Base-by-base conservation (phyloP, 2,888 invertebrate genomes). In the Caenorhabditis sinica region DNA sequence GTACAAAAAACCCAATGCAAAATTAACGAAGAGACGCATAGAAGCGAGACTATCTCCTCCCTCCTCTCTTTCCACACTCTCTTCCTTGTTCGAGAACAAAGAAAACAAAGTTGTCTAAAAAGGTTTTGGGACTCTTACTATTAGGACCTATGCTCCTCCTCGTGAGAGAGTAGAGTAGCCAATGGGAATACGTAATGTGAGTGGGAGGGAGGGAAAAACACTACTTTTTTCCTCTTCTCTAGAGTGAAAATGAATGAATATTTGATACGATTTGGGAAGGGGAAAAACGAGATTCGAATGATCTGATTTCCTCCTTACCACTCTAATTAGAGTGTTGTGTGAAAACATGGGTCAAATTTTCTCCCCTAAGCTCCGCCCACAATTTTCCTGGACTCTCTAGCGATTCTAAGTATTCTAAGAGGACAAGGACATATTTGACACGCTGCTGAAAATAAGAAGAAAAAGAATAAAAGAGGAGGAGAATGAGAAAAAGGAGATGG, bases 121-220 rank as follows among this genome's bases (percentile, higher is more conserved):
- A 23, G 33, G 36, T 8, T n/a, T 28, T 28, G 45, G 5, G 49
- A 5, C 45, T 45, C 45, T 45, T 45, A 1, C n/a, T 15, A n/a
- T 45, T n/a, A n/a, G n/a, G n/a, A n/a, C n/a, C n/a, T n/a, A n/a
- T n/a, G n/a, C n/a, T n/a, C n/a, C n/a, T 45, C 15, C 61, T 61
- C 61, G 36, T 20, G 61, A 61, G 61, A 33, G n/a, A n/a, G n/a
- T n/a, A n/a, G 60, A 60, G 25, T 40, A 49, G 53, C 49, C 33
- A 53, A 75, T 66, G 68, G n/a, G 77, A 77, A 77, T 77, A 51
- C 77, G 77, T 77, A 77, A 77, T 77, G 77, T 51, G 77, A 58
- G 69, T 69, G 77, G 49, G 68, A 45, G 60, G 33, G 23, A 49
- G 33, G 23, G 36, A 43, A 36, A 58, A 66, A 45, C 76, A 66